Base-by-base conservation (phyloP, 2,888 invertebrate genomes). In the Elegia similella region DNA sequence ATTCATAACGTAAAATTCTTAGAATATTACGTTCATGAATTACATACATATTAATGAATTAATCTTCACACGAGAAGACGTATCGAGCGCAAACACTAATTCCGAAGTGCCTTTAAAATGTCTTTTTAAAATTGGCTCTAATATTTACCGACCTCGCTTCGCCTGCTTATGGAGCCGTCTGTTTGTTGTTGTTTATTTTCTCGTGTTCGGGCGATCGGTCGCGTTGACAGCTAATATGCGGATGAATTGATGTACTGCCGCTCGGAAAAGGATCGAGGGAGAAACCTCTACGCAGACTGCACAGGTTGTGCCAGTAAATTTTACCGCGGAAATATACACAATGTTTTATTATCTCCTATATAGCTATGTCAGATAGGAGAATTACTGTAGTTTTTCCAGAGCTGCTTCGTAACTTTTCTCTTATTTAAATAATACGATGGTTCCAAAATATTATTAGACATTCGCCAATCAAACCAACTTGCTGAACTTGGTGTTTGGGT, bases 201-300 rank as follows among this genome's bases (percentile, higher is more conserved):
- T 69, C 72, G 66, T 71, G 71, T 72, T 68, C 69, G 70, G 64
- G 72, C 66, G 63, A 66, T 73, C 73, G 70, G 68, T 71, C 70
- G 64, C 67, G 82, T 72, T 82, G 84, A 84, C 82, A 82, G 82
- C 77, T 79, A 80, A 81, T 82, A 83, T 81, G 81, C 75, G 76
- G 73, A 67, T 73, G 70, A 73, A 66, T 77, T 80, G 80, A 82
- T 77, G 73, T 78, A 78, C 75, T 72, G 70, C 72, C 65, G 63
- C 54, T 55, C 57, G 54, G 60, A 56, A 62, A 63, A 48, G 30
- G 60, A 62, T 58, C 55, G 62, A 56, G 62, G 58, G 64, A 54
- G 47, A 12, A 52, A 32, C 38, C 52, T 50, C 52, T 46, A 55
- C 55, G 59, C 58, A 55, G 55, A 59, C 46, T 58, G 52, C 59